Evolutionary conservation across 2,888 invertebrate species (phyloP), one percentile per base, ranked within the genome.

Genomic region (Reticulitermes lucifugus): DNA sequence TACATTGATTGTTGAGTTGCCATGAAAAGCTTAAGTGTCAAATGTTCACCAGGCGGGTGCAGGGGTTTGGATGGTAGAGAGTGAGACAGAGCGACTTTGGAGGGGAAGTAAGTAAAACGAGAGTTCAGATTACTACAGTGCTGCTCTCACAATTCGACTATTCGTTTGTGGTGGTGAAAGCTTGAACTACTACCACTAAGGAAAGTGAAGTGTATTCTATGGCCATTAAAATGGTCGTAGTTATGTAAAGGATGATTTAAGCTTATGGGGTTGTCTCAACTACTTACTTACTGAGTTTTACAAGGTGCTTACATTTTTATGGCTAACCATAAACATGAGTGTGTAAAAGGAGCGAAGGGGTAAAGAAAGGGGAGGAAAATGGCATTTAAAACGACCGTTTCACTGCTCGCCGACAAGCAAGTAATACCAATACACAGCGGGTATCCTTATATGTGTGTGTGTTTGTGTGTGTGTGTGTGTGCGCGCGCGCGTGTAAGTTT

Each of bases 1-100:
- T 92, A 90, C 91, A 93, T 93, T 90, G 92, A 91, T 90, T 91
- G 92, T 91, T 91, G 70, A 77, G 85, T 77, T 81, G 87, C 85
- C 87, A 87, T 84, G 84, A 80, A 84, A 84, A 84, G 84, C 84
- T 84, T 87, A 86, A 86, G 85, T 88, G 87, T 86, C 87, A 87
- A 86, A 88, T 87, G 87, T 87, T 86, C 84, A 86, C 22, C 86
- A 86, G 88, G 65, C 65, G 65, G 65, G 25, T 65, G 14, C 25
- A 6, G 25, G 75, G 77, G 59, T 51, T 55, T 83, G 82, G 60
- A 73, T 25, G 22, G 51, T 14, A 71, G 29, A 51, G 70, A 65
- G n/a, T n/a, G 65, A 60, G 46, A 79, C 41, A 22, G 59, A 18
- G 43, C 55, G 71, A 60, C 83, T 85, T 84, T 82, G 86, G 86